Base-by-base conservation (phyloP, 2,888 invertebrate genomes). In the Gisinianus flammeolus region DNA sequence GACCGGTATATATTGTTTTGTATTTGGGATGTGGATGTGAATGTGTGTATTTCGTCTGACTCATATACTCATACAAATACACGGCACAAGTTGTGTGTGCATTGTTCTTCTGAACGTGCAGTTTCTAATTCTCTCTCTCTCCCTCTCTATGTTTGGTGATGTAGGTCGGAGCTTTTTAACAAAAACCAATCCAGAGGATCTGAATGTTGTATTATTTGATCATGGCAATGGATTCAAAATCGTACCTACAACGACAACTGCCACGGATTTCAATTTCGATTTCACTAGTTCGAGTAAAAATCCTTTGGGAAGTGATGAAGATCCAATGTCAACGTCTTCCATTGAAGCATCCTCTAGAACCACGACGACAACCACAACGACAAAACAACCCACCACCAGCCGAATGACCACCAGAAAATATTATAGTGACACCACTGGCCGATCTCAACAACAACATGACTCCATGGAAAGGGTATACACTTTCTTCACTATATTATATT, bases 161-260 rank as follows among this genome's bases (percentile, higher is more conserved):
- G 71, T 76, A 83, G 83, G 83, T 83, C 81, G 82, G 44, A 79
- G 77, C 44, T 52, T 78, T 70, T 74, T 83, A 62, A 69, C 79
- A 33, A 82, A 83, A 76, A 80, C 79, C 76, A 74, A 74, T 74
- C 35, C 31, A 44, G 77, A 77, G 12, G 83, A 81, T 71, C 70
- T 83, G 22, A 82, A 82, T 31, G 78, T 82, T 30, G 72, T 73
- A 1, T 68, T 73, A 5, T 76, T 74, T 35, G 77, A 79, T 71
- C 70, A 74, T 30, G 78, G 73, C 12, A 78, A 76, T 69, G 70
- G 70, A 19, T 75, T 80, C 26, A 64, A 68, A 24, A 58, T 78
- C 35, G 58, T 75, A 6, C 64, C 75, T 0, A 16, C 74, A 10
- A 70, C 77, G 16, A 78, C 78, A 6, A 3, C 71, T 0, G 68